These are phyloP conservation scores for Clepsis dumicolana DNA, from an alignment of 2,888 invertebrate genomes.

Conservation along the genomic window DNA sequence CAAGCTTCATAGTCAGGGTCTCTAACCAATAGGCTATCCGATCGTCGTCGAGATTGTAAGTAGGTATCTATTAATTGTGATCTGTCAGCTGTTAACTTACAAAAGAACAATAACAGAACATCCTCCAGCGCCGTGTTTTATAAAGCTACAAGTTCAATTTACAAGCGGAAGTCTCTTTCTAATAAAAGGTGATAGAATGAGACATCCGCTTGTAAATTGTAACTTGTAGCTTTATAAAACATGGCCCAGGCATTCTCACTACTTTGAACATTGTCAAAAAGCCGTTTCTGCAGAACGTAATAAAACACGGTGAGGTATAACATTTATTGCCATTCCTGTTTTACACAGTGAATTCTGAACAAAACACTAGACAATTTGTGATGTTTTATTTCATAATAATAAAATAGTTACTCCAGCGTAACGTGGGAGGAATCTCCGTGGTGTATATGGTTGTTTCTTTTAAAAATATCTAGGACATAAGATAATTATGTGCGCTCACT, in stretches of 20 bases:
- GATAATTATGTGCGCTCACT: too few species aligned
- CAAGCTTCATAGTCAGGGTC: too few species aligned
- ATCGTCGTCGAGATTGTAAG: too few species aligned
- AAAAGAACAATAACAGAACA: not conserved
- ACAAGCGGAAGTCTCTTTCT: too few species aligned
- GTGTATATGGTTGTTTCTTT: not conserved
- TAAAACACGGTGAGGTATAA: not conserved
- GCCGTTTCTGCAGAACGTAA: constrained; percentile 10
- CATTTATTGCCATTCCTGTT: constrained; percentile 22
- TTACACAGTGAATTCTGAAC: constrained; percentile 22
- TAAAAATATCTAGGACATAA: not conserved
- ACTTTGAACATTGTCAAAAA: constrained; percentile 7
- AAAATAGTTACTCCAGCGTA: not conserved
- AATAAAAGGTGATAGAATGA: too few species aligned
- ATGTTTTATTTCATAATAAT: constrained; percentile 13
- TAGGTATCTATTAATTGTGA: too few species aligned
- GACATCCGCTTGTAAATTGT: too few species aligned
- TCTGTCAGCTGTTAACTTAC: not conserved
- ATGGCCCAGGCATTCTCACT: not conserved
- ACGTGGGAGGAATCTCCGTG: not conserved
- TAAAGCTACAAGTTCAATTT: too few species aligned
- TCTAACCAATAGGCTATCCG: too few species aligned
- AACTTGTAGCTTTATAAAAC: not conserved
- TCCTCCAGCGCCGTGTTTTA: too few species aligned
- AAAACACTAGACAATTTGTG: constrained; percentile 11